These are phyloP conservation scores for Volucella inflata DNA, from an alignment of 2,888 invertebrate species.

Conservation along the genomic window DNA sequence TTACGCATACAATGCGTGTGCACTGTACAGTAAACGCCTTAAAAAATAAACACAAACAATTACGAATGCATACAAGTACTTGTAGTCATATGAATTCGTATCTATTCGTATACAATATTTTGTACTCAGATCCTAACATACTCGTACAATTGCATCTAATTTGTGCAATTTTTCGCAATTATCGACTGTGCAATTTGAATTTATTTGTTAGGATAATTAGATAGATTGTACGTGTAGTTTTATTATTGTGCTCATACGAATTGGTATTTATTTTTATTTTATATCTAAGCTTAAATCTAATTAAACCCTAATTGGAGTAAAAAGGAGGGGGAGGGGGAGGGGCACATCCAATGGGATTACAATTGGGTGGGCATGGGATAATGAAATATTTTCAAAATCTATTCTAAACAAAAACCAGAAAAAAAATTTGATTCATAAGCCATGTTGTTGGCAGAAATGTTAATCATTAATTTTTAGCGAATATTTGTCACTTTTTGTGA, in stretches of 20 bases:
- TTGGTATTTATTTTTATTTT: constrained; percentile 15
- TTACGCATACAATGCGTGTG: constrained; percentile 12
- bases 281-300: constrained; percentile 62
- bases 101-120: constrained; percentile 7
- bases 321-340: not conserved
- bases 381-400: constrained; percentile 51
- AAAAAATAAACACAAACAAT: constrained; percentile 20
- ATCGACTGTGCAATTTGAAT: constrained; percentile 73
- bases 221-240: constrained; percentile 32
- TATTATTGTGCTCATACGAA: constrained; percentile 16
- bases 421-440: constrained; percentile 11
- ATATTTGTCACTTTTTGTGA: constrained; percentile 63
- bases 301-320: constrained; percentile 54
- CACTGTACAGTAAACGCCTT: not conserved
- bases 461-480: constrained; percentile 68
- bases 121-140: constrained; percentile 35
- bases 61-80: constrained; percentile 37
- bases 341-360: not conserved
- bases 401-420: not conserved
- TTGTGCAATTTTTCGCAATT: constrained; percentile 62
- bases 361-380: constrained; percentile 9
- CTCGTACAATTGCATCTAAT: constrained; percentile 56
- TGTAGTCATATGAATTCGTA: too few relatives aligned
- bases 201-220: constrained; percentile 61
- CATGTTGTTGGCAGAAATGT: constrained; percentile 64